These are phyloP conservation scores for Trichonephila clavipes DNA, from an alignment of 1,140 invertebrate genomes.

Conservation along the genomic window DNA sequence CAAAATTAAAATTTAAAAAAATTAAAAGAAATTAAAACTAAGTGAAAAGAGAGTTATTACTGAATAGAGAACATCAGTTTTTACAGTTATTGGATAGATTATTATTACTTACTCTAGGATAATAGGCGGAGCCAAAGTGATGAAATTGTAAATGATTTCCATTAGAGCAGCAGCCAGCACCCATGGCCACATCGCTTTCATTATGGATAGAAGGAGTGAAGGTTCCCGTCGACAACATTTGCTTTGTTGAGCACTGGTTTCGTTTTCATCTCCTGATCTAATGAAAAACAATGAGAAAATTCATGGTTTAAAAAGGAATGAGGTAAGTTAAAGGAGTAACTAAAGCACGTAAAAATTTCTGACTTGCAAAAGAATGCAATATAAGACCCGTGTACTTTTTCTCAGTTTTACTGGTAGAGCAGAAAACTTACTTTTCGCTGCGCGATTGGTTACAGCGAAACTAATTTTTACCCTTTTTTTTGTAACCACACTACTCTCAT, in stretches of 20 bases:
- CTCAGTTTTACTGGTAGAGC: neutral
- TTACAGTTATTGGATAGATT: too few species aligned
- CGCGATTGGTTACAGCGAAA: too few species aligned
- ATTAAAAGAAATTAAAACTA: too few species aligned
- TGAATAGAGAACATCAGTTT: too few species aligned
- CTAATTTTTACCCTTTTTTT: too few species aligned
- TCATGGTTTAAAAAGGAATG: neutral
- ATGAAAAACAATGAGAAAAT: neutral
- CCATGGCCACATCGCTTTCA: constrained; percentile 30
- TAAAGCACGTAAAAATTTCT: too few species aligned
- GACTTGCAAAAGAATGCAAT: too few species aligned
- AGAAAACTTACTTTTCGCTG: too few species aligned
- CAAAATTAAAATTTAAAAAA: too few species aligned
- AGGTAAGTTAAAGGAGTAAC: too few species aligned
- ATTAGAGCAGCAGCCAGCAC: neutral
- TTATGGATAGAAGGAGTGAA: constrained; percentile 8
- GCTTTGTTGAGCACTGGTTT: neutral
- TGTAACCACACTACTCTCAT: too few species aligned
- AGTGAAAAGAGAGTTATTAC: too few species aligned
- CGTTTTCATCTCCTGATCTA: neutral
- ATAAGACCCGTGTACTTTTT: neutral
- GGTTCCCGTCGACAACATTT: constrained; percentile 31
- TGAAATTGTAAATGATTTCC: constrained; percentile 26
- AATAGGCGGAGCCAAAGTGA: neutral
- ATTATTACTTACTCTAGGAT: constrained; percentile 52